phyloP scores from a whole-genome alignment of 2,797 vertebrate species.

The Apogon talboti region DNA sequence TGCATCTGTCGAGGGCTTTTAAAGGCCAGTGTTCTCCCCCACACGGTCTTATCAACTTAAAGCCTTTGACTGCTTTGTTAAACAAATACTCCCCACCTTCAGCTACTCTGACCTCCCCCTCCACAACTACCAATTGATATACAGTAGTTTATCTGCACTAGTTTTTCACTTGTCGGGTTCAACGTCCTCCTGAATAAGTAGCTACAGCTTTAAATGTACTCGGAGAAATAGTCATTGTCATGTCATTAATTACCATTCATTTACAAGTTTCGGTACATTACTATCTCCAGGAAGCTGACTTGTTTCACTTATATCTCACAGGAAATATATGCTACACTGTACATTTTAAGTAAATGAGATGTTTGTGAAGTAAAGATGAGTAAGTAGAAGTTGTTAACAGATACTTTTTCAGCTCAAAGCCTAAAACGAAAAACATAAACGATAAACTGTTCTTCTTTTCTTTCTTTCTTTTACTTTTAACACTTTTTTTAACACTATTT shows the following conservation, averaged over 20 bases:
- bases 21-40: background rate
- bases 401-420: background rate
- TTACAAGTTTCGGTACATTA: background rate
- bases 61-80: conserved; percentile 33
- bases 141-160: too few species aligned
- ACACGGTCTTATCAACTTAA: conserved; percentile 26
- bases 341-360: background rate
- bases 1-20: background rate
- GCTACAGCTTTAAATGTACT: too few species aligned
- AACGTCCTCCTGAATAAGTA: too few species aligned
- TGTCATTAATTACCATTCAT: background rate
- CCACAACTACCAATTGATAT: background rate
- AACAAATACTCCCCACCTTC: conserved; percentile 36
- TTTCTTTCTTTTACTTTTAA: too few species aligned
- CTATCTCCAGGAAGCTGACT: background rate
- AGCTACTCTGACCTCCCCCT: background rate
- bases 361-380: background rate
- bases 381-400: background rate
- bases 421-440: too few species aligned
- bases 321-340: background rate
- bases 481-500: too few species aligned
- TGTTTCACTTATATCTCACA: background rate
- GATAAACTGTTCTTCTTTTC: too few species aligned
- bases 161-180: too few species aligned
- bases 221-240: too few species aligned